Conservation (phyloP, 2,888 invertebrate species). For the Noctua pronuba region DNA sequence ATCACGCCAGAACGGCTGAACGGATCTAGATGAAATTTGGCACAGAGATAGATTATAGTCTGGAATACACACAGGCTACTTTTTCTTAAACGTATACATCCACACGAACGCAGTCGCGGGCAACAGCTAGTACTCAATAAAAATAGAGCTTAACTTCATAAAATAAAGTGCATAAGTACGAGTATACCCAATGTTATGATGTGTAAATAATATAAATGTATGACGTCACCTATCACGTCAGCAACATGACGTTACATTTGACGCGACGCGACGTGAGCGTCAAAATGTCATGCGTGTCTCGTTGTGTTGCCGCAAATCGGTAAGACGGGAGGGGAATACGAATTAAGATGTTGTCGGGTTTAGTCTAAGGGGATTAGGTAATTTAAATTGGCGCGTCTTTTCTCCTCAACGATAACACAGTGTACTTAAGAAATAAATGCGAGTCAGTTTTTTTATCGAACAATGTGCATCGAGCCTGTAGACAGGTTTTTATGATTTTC, state of each 20-base stretch:
- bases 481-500: background rate
- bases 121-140: no score
- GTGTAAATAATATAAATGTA: conserved; percentile 45
- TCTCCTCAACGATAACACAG: background rate
- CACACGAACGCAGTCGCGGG: no score
- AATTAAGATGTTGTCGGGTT: conserved; percentile 33
- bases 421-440: background rate
- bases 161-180: background rate
- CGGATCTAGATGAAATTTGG: no score
- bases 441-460: background rate
- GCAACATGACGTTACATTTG: conserved; percentile 38
- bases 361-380: background rate
- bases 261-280: conserved; percentile 39
- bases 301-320: conserved; percentile 21
- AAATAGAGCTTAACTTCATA: background rate
- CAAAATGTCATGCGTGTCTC: conserved; percentile 30
- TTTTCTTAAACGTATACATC: no score
- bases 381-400: conserved; percentile 10
- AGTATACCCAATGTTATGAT: conserved; percentile 22
- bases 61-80: no score
- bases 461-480: background rate
- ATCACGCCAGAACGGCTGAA: no score
- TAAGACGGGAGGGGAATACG: conserved; percentile 28
- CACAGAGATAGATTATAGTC: no score
- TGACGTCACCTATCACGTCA: conserved; percentile 38